Percentiles rank a stretch among this genome's conserved stretches.
Evolutionary conservation across 92 coral and sea anemone species (phyloP).

Genomic region (Paramuricea clavata): DNA sequence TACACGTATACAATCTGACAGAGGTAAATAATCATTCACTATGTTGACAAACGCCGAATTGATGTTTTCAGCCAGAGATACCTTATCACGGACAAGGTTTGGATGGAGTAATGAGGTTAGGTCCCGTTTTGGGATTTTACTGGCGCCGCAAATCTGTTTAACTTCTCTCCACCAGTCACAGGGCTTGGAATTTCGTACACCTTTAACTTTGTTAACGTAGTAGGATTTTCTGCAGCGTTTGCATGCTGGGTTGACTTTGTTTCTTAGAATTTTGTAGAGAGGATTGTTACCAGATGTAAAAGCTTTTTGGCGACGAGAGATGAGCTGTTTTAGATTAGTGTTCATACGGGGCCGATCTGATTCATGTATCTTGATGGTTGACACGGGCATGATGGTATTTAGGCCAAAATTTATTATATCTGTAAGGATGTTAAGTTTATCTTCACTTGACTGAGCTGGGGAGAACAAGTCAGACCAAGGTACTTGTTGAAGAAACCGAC

Average conservation of each 20-base stretch:
- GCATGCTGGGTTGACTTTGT: conserved; percentile 71
- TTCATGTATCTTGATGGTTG: conserved; percentile 61
- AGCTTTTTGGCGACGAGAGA: conserved; percentile 70
- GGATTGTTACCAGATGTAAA: conserved; percentile 53
- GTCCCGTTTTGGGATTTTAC: neutral
- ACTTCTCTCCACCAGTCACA: conserved; percentile 70
- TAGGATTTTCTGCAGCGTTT: conserved; percentile 58
- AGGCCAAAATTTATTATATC: conserved; percentile 60
- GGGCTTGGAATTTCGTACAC: conserved; percentile 53
- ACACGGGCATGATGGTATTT: neutral
- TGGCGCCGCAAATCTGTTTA: conserved; percentile 52
- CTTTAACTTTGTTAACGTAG: conserved; percentile 61
- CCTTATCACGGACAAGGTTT: conserved; percentile 52
- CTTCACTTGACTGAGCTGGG: conserved; percentile 27
- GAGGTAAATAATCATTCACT: conserved; percentile 60
- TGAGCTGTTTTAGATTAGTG: conserved; percentile 61
- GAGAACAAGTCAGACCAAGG: conserved; percentile 51
- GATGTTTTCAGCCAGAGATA: conserved; percentile 51
- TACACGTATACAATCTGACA: conserved; percentile 43
- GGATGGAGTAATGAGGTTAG: conserved; percentile 50
- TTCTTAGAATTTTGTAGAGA: conserved; percentile 62
- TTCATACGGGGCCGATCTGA: conserved; percentile 76
- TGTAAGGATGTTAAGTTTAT: conserved; percentile 47
- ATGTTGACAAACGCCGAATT: conserved; percentile 62
- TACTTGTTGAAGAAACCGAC: conserved; percentile 56